phyloP scores from a whole-genome alignment of 2,888 invertebrate genomes.

The Amblyjoppa fuscipennis region DNA sequence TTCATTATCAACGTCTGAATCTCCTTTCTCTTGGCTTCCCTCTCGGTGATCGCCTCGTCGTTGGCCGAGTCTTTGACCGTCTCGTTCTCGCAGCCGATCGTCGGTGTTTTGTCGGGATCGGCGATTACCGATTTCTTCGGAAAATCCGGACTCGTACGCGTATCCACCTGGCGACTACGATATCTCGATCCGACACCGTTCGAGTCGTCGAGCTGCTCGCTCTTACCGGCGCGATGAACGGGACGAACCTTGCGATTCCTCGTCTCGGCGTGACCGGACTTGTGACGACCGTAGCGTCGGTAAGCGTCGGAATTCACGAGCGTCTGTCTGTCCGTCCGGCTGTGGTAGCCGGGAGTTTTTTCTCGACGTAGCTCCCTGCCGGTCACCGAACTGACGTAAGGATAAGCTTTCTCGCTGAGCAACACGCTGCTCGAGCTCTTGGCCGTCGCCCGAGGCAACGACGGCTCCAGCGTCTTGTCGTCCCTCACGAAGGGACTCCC shows the following conservation, averaged over 20 bases:
- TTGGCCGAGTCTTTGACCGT: conserved; percentile 79
- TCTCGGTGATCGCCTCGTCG: conserved; percentile 87
- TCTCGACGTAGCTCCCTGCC: conserved; percentile 86
- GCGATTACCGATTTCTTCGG: neutral
- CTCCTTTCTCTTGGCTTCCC: conserved; percentile 93
- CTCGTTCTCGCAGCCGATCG: conserved; percentile 86
- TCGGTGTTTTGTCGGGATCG: conserved; percentile 39
- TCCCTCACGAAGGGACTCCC: conserved; percentile 80
- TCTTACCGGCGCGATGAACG: conserved; percentile 88
- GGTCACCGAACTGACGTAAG: conserved; percentile 85
- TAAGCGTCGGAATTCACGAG: conserved; percentile 85
- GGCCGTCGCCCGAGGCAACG: conserved; percentile 86
- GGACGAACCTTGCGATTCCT: conserved; percentile 82
- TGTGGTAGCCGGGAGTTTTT: conserved; percentile 88
- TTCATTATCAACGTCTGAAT: conserved; percentile 93
- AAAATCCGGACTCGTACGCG: neutral
- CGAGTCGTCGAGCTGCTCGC: conserved; percentile 87
- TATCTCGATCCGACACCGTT: conserved; percentile 47
- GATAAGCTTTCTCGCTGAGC: conserved; percentile 90
- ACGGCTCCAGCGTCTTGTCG: conserved; percentile 91
- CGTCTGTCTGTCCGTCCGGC: conserved; percentile 87
- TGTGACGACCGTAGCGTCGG: conserved; percentile 84
- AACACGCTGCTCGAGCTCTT: conserved; percentile 91
- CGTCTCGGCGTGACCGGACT: conserved; percentile 82
- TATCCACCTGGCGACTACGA: conserved; percentile 39